Conservation (phyloP, 1,140 invertebrate genomes). For the Reticulitermes speratus region DNA sequence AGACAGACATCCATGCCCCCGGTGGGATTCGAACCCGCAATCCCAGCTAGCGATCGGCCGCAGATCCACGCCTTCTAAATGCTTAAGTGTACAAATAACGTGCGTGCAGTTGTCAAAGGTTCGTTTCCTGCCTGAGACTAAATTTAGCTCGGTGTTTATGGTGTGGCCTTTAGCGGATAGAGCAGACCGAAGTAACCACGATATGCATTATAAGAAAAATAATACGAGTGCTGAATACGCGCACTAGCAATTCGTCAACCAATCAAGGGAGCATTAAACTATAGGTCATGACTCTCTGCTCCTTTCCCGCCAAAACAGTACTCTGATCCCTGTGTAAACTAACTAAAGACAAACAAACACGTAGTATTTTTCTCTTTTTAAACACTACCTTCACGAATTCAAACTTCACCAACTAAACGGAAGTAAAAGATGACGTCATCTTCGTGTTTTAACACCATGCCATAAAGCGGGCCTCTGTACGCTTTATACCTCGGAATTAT, state of each 20-base stretch:
- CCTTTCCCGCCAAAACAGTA: neutral
- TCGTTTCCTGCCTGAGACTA: neutral
- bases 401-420: too few relatives aligned
- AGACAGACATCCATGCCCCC: too few relatives aligned
- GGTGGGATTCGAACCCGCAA: too few relatives aligned
- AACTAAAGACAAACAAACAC: neutral
- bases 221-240: neutral
- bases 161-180: neutral
- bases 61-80: too few relatives aligned
- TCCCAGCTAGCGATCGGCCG: too few relatives aligned
- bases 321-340: neutral
- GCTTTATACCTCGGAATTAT: too few relatives aligned
- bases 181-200: neutral
- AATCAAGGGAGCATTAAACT: conserved; percentile 10
- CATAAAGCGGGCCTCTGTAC: too few relatives aligned
- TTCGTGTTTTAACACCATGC: too few relatives aligned
- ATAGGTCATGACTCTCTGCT: neutral
- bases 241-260: neutral
- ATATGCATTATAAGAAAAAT: neutral
- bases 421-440: too few relatives aligned
- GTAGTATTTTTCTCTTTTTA: neutral
- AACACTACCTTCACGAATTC: neutral
- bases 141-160: neutral
- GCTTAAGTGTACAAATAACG: too few relatives aligned
- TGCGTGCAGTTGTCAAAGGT: neutral